These are phyloP conservation scores for Bombus confusus DNA, from an alignment of 1,140 invertebrate species.

Conservation along the genomic window DNA sequence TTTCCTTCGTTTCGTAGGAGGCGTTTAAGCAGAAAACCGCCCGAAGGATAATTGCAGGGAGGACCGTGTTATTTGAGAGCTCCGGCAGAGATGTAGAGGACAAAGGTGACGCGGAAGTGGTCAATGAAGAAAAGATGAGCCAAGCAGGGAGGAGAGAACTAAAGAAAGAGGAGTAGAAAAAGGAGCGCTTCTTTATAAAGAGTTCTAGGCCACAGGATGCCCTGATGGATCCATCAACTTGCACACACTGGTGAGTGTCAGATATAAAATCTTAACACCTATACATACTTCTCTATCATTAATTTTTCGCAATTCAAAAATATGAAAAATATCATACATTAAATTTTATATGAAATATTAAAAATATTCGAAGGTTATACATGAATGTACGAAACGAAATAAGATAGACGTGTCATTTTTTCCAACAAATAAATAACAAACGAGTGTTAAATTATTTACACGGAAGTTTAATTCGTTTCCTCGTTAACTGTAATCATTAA, in stretches of 20 bases:
- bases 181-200: slow-evolving; percentile 3
- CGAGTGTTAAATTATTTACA: background rate
- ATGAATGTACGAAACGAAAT: background rate
- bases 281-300: background rate
- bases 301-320: background rate
- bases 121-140: slow-evolving; percentile 37
- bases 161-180: slow-evolving; percentile 28
- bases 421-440: background rate
- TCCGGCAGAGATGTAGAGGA: slow-evolving; percentile 47
- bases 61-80: slow-evolving; percentile 58
- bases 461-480: background rate
- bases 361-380: background rate
- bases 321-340: background rate
- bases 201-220: slow-evolving; percentile 44
- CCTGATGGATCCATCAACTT: background rate
- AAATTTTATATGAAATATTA: background rate
- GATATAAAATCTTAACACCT: background rate
- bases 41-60: slow-evolving; percentile 75
- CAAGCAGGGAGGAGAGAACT: background rate
- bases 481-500: background rate
- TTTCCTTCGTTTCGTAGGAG: slow-evolving; percentile 47
- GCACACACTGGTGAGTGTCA: background rate
- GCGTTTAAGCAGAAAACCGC: slow-evolving; percentile 76
- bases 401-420: background rate
- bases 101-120: slow-evolving; percentile 51